phyloP scores from a whole-genome alignment of 2,888 invertebrate genomes.

The Linnaemya tessellans region DNA sequence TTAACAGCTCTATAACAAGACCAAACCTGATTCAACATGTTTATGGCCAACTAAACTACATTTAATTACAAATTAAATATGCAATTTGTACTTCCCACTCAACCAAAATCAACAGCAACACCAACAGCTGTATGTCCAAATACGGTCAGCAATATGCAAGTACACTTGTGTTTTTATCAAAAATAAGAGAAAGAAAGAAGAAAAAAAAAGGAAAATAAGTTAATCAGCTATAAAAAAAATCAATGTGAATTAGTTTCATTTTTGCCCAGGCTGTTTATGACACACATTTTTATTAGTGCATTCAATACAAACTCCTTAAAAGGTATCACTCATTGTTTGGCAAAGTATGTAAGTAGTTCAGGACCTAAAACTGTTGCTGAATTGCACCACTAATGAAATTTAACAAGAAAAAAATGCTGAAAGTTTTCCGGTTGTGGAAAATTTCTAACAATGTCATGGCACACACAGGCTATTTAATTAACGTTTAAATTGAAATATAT shows the following conservation, averaged over 20 bases:
- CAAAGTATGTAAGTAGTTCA: constrained; percentile 6
- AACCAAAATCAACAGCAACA: constrained; percentile 36
- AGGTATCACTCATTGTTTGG: neutral
- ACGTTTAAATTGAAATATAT: neutral
- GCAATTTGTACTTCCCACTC: constrained; percentile 57
- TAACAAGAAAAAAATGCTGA: neutral
- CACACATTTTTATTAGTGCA: neutral
- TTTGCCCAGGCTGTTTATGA: neutral
- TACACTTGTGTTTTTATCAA: neutral
- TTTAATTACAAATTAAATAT: constrained; percentile 53
- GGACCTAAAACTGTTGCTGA: constrained; percentile 42
- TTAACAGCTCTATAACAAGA: neutral
- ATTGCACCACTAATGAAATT: neutral
- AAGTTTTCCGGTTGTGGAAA: constrained; percentile 19
- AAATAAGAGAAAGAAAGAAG: neutral
- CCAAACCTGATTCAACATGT: neutral
- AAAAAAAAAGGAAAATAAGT: neutral
- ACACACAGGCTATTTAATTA: neutral
- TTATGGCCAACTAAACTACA: constrained; percentile 59
- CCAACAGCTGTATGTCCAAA: constrained; percentile 36
- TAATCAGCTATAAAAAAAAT: neutral
- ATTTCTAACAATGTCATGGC: constrained; percentile 37
- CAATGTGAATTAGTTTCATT: neutral
- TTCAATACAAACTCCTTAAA: neutral
- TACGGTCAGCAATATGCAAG: neutral